Conservation (phyloP, 1,140 invertebrate species). For the Stegodyphus mimosarum region DNA sequence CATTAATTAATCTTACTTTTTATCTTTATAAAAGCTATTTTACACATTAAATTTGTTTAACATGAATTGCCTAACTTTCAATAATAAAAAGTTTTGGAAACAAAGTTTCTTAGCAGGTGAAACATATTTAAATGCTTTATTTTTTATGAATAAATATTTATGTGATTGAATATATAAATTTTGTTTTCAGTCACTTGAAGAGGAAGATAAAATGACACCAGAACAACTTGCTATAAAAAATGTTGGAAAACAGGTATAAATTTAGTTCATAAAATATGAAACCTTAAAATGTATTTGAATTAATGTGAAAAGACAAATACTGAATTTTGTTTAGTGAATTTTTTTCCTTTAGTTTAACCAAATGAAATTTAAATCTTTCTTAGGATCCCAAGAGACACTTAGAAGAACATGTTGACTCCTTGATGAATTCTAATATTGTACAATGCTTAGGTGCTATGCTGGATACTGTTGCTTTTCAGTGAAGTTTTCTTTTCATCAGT, state of each 20-base stretch:
- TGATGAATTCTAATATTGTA: constrained; percentile 99
- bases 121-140: too few relatives aligned
- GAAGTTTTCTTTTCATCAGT: constrained; percentile 65
- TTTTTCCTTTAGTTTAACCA: too few relatives aligned
- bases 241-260: constrained; percentile 90
- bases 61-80: too few relatives aligned
- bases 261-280: background rate
- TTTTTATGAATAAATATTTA: too few relatives aligned
- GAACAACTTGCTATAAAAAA: constrained; percentile 99
- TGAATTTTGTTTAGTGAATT: too few relatives aligned
- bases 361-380: background rate
- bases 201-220: constrained; percentile 99
- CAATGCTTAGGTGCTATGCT: constrained; percentile 99
- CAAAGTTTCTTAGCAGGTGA: too few relatives aligned
- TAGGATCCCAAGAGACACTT: constrained; percentile 98
- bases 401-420: constrained; percentile 96
- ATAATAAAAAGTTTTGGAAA: too few relatives aligned
- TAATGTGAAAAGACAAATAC: too few relatives aligned
- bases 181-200: constrained; percentile 84
- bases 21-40: too few relatives aligned
- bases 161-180: too few relatives aligned
- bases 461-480: constrained; percentile 96
- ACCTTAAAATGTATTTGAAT: background rate
- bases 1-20: too few relatives aligned
- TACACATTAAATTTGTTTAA: too few relatives aligned